Conservation (phyloP, 2,888 invertebrate species). For the Uropetala carovei region DNA sequence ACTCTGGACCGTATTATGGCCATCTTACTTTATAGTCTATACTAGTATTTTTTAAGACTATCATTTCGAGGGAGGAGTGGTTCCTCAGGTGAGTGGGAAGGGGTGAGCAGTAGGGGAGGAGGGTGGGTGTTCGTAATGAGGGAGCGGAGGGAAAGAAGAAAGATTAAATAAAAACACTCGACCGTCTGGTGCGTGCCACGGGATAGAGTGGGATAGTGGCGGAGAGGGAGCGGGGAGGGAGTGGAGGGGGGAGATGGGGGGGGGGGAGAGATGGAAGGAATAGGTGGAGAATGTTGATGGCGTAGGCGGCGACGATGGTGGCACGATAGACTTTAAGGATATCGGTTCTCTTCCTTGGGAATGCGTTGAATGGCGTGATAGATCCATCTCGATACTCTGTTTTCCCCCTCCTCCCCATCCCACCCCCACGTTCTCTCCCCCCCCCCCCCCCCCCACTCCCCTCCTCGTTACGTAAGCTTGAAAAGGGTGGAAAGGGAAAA, state of each 20-base stretch:
- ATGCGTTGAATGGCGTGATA: constrained; percentile 21
- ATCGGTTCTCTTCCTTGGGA: neutral
- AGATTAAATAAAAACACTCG: no score
- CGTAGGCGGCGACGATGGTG: neutral
- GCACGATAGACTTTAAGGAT: neutral
- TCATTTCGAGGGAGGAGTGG: no score
- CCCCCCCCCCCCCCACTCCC: neutral
- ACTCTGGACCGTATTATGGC: no score
- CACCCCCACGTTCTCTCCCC: no score
- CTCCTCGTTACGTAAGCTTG: neutral
- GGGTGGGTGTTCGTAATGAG: no score
- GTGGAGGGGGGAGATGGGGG: neutral
- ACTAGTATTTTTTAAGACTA: no score
- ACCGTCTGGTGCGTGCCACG: no score
- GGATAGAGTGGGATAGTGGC: no score
- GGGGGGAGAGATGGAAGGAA: neutral
- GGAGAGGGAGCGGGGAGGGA: neutral
- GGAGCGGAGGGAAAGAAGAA: no score
- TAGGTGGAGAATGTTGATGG: neutral
- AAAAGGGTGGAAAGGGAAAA: neutral
- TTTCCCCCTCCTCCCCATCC: neutral
- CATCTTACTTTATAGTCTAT: no score
- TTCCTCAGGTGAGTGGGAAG: no score
- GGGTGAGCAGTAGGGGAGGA: no score
- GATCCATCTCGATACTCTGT: neutral